A percentile compares a stretch with the other conserved stretches of the same genome.
These are phyloP conservation scores for Perdita meconis DNA, from an alignment of 2,888 invertebrate species.

Conservation along the genomic window DNA sequence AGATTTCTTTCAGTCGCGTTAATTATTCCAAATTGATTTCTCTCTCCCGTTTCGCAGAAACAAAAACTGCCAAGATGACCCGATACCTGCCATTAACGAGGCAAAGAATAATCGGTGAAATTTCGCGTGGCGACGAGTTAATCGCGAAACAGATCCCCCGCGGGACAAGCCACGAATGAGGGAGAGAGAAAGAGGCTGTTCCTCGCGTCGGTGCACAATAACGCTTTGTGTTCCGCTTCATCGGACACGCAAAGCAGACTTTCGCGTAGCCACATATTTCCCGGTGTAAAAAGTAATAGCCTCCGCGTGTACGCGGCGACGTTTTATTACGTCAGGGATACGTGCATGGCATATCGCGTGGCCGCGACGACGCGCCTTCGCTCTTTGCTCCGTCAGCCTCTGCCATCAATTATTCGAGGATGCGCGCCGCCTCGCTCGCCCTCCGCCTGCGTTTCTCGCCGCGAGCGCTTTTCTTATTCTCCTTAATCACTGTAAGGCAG, in stretches of 20 bases:
- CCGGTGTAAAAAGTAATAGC: slow-evolving; percentile 24
- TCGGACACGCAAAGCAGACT: slow-evolving; percentile 21
- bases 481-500: slow-evolving; percentile 59
- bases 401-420: slow-evolving; percentile 59
- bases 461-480: slow-evolving; percentile 42
- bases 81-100: too few species aligned
- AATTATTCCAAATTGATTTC: too few species aligned
- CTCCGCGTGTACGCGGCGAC: slow-evolving; percentile 22
- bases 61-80: too few species aligned
- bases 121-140: background rate
- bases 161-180: too few species aligned
- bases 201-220: slow-evolving; percentile 38
- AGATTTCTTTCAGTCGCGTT: too few species aligned
- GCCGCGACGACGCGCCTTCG: slow-evolving; percentile 2
- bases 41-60: too few species aligned
- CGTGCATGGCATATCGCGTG: slow-evolving; percentile 49
- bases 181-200: slow-evolving; percentile 8
- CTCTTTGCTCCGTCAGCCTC: background rate
- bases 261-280: slow-evolving; percentile 29
- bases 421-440: slow-evolving; percentile 35
- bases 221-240: slow-evolving; percentile 38
- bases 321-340: slow-evolving; percentile 53
- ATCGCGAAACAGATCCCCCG: background rate
- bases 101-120: too few species aligned
- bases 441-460: slow-evolving; percentile 39